These are phyloP conservation scores for Helobdella robusta DNA, from an alignment of 2,888 invertebrate genomes.

Conservation along the genomic window DNA sequence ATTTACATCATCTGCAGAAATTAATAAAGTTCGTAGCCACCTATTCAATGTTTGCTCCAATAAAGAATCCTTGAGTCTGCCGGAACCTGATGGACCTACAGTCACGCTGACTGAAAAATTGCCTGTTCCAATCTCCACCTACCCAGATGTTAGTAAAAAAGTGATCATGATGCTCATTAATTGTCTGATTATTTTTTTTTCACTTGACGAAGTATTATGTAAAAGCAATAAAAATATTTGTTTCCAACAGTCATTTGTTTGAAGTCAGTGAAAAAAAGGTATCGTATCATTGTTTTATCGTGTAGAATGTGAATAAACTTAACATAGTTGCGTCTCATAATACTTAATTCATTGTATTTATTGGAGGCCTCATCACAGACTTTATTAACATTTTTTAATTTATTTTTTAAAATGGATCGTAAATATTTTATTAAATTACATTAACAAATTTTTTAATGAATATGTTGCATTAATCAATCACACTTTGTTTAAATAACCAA, in stretches of 20 bases:
- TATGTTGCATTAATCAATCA: too few relatives aligned
- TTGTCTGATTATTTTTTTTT: background rate
- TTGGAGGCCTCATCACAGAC: too few relatives aligned
- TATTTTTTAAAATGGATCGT: too few relatives aligned
- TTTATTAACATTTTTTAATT: too few relatives aligned
- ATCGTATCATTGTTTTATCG: too few relatives aligned
- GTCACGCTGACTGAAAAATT: slow-evolving; percentile 94
- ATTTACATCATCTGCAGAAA: slow-evolving; percentile 53
- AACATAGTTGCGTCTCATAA: background rate
- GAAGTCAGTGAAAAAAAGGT: background rate
- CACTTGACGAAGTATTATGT: background rate
- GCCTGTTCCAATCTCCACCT: slow-evolving; percentile 96
- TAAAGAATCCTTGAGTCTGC: slow-evolving; percentile 57
- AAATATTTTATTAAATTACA: too few relatives aligned
- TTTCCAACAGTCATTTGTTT: background rate
- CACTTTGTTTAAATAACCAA: too few relatives aligned
- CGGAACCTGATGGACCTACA: slow-evolving; percentile 54
- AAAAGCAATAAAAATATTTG: background rate
- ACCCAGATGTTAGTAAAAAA: slow-evolving; percentile 64
- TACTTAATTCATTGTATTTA: too few relatives aligned
- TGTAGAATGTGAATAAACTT: too few relatives aligned
- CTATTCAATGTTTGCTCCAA: slow-evolving; percentile 92
- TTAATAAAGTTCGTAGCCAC: slow-evolving; percentile 88
- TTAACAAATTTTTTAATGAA: too few relatives aligned
- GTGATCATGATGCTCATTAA: background rate